Evolutionary conservation across 2,888 invertebrate genomes (phyloP).

Genomic region (Parnassius mnemosyne): DNA sequence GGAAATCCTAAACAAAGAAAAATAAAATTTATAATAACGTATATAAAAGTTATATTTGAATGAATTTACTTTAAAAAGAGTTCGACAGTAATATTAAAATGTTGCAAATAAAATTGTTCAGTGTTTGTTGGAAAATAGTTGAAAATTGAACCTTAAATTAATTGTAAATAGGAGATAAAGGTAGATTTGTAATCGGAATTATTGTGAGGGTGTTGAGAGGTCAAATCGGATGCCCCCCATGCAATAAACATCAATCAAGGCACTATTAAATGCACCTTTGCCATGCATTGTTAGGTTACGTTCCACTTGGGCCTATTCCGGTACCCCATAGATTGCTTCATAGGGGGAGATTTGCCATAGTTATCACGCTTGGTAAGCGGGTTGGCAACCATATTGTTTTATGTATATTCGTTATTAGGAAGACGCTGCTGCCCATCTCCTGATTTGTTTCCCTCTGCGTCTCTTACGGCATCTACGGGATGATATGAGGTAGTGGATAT

Average conservation of each 20-base stretch:
- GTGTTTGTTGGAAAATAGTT: background rate
- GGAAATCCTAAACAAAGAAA: background rate
- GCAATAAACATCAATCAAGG: conserved; percentile 67
- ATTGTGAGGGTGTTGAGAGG: conserved; percentile 25
- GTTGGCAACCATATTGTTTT: too few species aligned
- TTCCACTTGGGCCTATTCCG: conserved; percentile 36
- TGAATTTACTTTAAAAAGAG: background rate
- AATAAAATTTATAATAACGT: background rate
- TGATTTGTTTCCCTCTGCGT: too few species aligned
- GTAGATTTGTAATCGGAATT: conserved; percentile 1
- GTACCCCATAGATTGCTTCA: too few species aligned
- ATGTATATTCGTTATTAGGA: too few species aligned
- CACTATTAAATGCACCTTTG: conserved; percentile 68
- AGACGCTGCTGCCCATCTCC: too few species aligned
- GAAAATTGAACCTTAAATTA: conserved; percentile 18
- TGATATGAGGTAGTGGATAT: too few species aligned
- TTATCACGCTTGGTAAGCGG: too few species aligned
- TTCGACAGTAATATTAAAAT: conserved; percentile 1
- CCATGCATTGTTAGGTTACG: conserved; percentile 38
- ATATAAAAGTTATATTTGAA: background rate
- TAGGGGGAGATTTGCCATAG: too few species aligned
- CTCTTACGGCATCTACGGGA: too few species aligned
- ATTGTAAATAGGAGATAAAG: conserved; percentile 13
- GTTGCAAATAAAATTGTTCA: conserved; percentile 1
- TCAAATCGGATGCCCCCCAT: conserved; percentile 36